Evolutionary conservation across 2,888 invertebrate species (phyloP), one percentile per base, ranked within the genome.

Genomic region (Chalcis sispes): DNA sequence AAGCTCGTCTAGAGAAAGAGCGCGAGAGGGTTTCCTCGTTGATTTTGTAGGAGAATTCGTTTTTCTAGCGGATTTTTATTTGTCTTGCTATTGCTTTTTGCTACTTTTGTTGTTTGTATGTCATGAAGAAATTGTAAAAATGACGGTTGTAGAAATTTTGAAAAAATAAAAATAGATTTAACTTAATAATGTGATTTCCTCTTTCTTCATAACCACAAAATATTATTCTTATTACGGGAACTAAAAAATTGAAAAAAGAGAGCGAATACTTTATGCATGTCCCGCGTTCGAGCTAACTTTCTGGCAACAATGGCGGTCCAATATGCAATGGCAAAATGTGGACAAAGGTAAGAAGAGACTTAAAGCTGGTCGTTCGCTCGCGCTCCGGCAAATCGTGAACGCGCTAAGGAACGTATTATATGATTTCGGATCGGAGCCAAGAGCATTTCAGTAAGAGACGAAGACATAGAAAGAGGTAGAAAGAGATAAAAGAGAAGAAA

Each of bases 341-440:
- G 50, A 42, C 58, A 70, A 58, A 70, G 58, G 48, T 62, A 29
- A 66, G 40, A 46, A 52, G 18, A 27, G 54, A 42, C 23, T 27
- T 15, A 18, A 62, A 23, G 15, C 50, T 50, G 36, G 32, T 58
- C 58, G 36, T 25, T 52, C 36, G 7, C n/a, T n/a, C 40, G 3
- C 48, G n/a, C 20, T 1, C 23, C 56, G 64, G 64, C 65, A 18
- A 59, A 72, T 72, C 46, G 64, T 72, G 71, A 76, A 76, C 67
- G 66, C 66, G 75, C 66, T 48, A 61, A 54, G 54, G 29, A 64
- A 69, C 58, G 64, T 75, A 76, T 72, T 72, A 71, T 76, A 72
- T 72, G 75, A 75, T 75, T 75, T 66, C 52, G 71, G 84, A 86
- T 83, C 81, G 70, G 82, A 84, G 83, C 85, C 84, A 84, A 86